These are phyloP conservation scores for Prochilodus magdalenae DNA, from an alignment of 2,113 vertebrate genomes.

Conservation along the genomic window DNA sequence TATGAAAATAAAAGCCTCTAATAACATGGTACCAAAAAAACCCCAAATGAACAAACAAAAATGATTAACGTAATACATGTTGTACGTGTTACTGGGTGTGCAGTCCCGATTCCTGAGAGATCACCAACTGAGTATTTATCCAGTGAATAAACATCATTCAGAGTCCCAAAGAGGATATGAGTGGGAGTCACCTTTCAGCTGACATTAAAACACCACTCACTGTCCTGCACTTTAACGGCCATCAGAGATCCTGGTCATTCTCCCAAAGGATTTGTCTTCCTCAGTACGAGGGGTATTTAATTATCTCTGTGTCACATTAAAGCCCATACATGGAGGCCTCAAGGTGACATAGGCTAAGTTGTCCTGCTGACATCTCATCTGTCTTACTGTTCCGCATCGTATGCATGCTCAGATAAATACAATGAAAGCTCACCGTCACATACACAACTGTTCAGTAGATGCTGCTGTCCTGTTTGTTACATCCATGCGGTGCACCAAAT, in stretches of 20 bases:
- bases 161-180: too few species aligned
- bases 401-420: neutral
- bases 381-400: neutral
- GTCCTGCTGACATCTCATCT: neutral
- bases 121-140: neutral
- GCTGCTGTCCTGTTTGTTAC: constrained; percentile 23
- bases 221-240: neutral
- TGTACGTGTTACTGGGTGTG: too few species aligned
- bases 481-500: neutral
- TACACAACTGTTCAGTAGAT: constrained; percentile 60
- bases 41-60: too few species aligned
- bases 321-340: constrained; percentile 41
- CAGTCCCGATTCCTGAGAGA: too few species aligned
- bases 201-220: neutral
- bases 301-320: constrained; percentile 51
- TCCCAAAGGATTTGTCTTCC: constrained; percentile 1
- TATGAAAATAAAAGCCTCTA: too few species aligned
- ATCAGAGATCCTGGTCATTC: constrained; percentile 1
- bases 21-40: too few species aligned
- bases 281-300: constrained; percentile 15
- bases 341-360: constrained; percentile 36
- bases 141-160: neutral
- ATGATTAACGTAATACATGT: too few species aligned
- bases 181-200: constrained; percentile 18
- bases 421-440: constrained; percentile 38